Evolutionary conservation across 1,140 invertebrate genomes (phyloP).

Genomic region (Bombus confusus): DNA sequence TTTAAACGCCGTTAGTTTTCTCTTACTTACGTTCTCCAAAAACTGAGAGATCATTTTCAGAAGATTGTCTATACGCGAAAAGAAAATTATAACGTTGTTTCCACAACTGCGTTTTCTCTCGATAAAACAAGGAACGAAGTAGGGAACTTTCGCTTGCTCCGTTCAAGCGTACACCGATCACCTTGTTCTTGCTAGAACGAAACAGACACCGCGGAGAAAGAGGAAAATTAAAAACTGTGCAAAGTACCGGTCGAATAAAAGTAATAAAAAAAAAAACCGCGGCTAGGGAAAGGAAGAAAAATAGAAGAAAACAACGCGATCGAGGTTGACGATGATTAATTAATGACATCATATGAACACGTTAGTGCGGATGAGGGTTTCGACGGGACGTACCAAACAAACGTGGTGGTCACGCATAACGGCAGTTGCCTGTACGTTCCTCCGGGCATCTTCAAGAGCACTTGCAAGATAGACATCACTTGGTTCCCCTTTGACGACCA

Average conservation of each 20-base stretch:
- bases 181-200: neutral
- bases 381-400: constrained; percentile 98
- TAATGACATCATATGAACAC: constrained; percentile 71
- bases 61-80: no score
- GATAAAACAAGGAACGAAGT: constrained; percentile 1
- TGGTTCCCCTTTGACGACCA: constrained; percentile 99
- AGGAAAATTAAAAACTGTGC: neutral
- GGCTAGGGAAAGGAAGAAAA: constrained; percentile 45
- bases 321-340: constrained; percentile 67
- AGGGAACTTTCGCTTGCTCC: neutral
- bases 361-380: constrained; percentile 98
- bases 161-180: neutral
- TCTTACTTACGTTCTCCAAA: no score
- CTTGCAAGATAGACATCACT: constrained; percentile 99
- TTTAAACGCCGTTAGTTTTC: no score
- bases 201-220: neutral
- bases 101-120: neutral
- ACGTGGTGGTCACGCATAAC: constrained; percentile 97
- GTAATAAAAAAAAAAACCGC: constrained; percentile 27
- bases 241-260: constrained; percentile 33
- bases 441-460: constrained; percentile 99
- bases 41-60: no score
- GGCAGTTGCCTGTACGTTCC: constrained; percentile 98
- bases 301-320: constrained; percentile 34
- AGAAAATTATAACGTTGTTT: neutral